Conservation (phyloP, 2,888 invertebrate genomes). For the Deroplatys truncata region DNA sequence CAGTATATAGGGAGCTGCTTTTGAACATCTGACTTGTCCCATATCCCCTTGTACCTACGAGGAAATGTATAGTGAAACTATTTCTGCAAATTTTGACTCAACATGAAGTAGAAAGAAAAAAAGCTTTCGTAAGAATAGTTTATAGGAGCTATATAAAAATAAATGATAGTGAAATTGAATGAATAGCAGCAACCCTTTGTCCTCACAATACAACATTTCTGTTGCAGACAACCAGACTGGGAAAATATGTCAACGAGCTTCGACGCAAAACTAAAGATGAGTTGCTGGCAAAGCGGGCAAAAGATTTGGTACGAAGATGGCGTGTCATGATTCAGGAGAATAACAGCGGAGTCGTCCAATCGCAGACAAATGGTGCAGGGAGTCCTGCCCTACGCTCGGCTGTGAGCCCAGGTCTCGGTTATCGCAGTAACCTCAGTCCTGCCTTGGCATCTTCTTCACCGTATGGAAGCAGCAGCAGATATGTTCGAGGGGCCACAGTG, state of each 20-base stretch:
- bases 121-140: no score
- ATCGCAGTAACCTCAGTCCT: background rate
- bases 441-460: background rate
- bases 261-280: slow-evolving; percentile 82
- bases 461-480: background rate
- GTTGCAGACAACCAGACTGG: slow-evolving; percentile 84
- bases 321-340: slow-evolving; percentile 70
- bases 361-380: slow-evolving; percentile 37
- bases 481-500: background rate
- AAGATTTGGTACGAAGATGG: slow-evolving; percentile 90
- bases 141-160: no score
- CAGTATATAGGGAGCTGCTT: no score
- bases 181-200: no score
- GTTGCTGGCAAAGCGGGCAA: slow-evolving; percentile 80
- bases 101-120: no score
- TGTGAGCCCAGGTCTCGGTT: slow-evolving; percentile 12
- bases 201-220: background rate
- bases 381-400: background rate
- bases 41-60: no score
- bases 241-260: slow-evolving; percentile 88
- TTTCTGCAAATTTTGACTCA: no score
- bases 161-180: no score
- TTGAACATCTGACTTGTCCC: no score
- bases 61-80: no score
- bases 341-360: slow-evolving; percentile 26